A percentile compares a stretch with the other conserved stretches of the same genome.
Conservation (phyloP, 2,888 invertebrate species). For the Apoda limacodes region DNA sequence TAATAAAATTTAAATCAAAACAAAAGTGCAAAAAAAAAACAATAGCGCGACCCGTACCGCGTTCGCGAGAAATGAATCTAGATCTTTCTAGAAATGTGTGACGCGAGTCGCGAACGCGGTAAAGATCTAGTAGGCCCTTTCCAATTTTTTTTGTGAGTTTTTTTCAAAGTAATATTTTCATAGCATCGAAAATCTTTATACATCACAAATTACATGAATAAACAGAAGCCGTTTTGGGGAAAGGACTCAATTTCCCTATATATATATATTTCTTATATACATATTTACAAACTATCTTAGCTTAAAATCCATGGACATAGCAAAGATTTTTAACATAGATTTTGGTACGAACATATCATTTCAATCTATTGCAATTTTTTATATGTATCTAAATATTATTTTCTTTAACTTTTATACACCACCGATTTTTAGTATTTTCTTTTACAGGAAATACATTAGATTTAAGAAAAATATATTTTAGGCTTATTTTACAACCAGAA, state of each 20-base stretch:
- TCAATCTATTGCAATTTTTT: too few species aligned
- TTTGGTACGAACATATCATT: too few species aligned
- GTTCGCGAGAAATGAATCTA: constrained; percentile 26
- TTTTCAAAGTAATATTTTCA: constrained; percentile 16
- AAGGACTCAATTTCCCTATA: constrained; percentile 32
- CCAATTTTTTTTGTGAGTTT: constrained; percentile 39
- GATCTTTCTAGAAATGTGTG: constrained; percentile 15
- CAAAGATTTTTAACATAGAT: constrained; percentile 30
- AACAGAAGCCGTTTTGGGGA: constrained; percentile 41
- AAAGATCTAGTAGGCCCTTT: constrained; percentile 43
- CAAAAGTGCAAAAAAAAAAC: constrained; percentile 35
- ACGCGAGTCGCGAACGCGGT: constrained; percentile 35
- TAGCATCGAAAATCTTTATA: too few species aligned
- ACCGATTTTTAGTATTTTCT: too few species aligned
- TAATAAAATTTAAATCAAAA: constrained; percentile 57
- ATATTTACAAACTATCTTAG: constrained; percentile 50
- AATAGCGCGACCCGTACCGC: constrained; percentile 32
- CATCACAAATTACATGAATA: constrained; percentile 49
- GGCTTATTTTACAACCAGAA: too few species aligned
- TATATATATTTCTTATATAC: constrained; percentile 43
- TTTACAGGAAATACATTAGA: too few species aligned
- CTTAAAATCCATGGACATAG: constrained; percentile 36
- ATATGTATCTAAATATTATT: too few species aligned
- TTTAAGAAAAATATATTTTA: constrained; percentile 23
- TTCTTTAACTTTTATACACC: too few species aligned